Evolutionary conservation across 1,140 invertebrate species (phyloP).

Genomic region (Aphaenogaster ashmeadi): DNA sequence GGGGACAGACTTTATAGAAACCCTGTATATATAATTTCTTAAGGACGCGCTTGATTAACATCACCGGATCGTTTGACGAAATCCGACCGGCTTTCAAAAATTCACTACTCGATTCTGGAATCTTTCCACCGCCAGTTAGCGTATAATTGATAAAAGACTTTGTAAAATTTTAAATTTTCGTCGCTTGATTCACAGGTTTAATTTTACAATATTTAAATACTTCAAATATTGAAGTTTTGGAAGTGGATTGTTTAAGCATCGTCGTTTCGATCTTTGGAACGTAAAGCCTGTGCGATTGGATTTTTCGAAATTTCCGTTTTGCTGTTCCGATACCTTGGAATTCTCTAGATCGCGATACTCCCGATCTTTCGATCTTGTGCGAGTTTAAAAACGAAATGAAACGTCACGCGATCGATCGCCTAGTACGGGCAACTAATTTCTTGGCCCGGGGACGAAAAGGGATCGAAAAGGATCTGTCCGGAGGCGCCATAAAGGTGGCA

Average conservation of each 20-base stretch:
- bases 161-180: neutral
- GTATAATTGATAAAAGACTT: neutral
- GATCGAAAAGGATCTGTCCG: conserved; percentile 51
- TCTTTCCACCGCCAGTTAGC: neutral
- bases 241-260: neutral
- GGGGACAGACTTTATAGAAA: no score
- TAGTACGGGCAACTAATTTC: conserved; percentile 26
- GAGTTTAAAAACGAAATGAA: neutral
- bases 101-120: neutral
- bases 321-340: neutral
- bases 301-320: neutral
- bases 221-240: neutral
- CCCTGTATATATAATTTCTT: conserved; percentile 4
- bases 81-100: neutral
- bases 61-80: neutral
- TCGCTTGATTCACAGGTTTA: neutral
- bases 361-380: neutral
- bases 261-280: conserved; percentile 6
- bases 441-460: conserved; percentile 10
- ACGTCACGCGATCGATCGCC: conserved; percentile 1
- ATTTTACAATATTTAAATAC: neutral
- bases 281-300: neutral
- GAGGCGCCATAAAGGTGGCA: conserved; percentile 56
- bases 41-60: neutral
- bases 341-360: neutral